Conservation (phyloP, 2,888 invertebrate species). For the Pyrrhia umbra region DNA sequence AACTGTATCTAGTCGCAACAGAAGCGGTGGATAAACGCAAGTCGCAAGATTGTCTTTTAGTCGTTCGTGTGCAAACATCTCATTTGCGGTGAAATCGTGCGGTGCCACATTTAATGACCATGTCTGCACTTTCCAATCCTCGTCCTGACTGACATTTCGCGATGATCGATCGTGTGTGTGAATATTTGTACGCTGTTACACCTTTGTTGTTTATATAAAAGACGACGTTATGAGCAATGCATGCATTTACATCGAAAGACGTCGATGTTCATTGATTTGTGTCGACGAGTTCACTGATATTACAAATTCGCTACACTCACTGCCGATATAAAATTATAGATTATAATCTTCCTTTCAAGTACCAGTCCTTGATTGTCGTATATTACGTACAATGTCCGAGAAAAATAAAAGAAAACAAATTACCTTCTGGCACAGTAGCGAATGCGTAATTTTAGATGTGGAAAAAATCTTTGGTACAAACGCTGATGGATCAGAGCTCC, state of each 20-base stretch:
- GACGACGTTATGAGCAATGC: slow-evolving; percentile 44
- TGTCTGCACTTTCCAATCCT: slow-evolving; percentile 70
- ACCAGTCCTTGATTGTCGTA: slow-evolving; percentile 40
- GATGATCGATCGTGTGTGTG: slow-evolving; percentile 51
- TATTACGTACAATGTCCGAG: slow-evolving; percentile 62
- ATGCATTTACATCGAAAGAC: slow-evolving; percentile 58
- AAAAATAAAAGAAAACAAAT: slow-evolving; percentile 71
- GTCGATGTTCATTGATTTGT: slow-evolving; percentile 47
- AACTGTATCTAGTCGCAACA: slow-evolving; percentile 79
- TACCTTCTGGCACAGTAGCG: slow-evolving; percentile 84
- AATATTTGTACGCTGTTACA: slow-evolving; percentile 20
- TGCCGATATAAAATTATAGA: slow-evolving; percentile 48
- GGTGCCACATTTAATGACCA: slow-evolving; percentile 71
- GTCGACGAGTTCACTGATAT: slow-evolving; percentile 53
- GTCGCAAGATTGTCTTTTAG: slow-evolving; percentile 69
- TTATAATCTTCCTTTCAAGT: slow-evolving; percentile 37
- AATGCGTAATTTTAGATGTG: slow-evolving; percentile 81
- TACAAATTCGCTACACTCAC: slow-evolving; percentile 48
- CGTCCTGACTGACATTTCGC: slow-evolving; percentile 60
- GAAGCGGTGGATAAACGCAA: slow-evolving; percentile 61
- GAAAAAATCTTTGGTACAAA: slow-evolving; percentile 74
- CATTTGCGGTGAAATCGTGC: slow-evolving; percentile 78
- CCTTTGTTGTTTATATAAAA: slow-evolving; percentile 39
- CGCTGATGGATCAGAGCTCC: slow-evolving; percentile 67
- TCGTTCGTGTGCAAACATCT: slow-evolving; percentile 69